Percentiles rank a stretch among this genome's conserved stretches.
These are phyloP conservation scores for Anabas testudineus DNA, from an alignment of 2,797 vertebrate genomes.

Conservation along the genomic window DNA sequence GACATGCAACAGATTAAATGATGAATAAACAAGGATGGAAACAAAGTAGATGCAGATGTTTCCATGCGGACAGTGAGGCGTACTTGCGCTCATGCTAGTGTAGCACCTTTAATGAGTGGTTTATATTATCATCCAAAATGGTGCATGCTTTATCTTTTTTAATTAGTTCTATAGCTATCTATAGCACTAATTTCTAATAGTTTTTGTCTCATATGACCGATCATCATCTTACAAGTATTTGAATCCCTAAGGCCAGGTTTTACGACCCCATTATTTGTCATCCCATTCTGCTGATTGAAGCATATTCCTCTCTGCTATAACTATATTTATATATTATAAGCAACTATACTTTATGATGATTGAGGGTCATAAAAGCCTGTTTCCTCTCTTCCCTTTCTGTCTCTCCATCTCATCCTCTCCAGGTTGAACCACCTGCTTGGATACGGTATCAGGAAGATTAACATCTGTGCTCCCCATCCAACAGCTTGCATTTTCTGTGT, in stretches of 20 bases:
- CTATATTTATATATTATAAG: not conserved
- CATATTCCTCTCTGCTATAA: conserved; percentile 17
- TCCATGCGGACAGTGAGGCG: not conserved
- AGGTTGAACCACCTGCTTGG: conserved; percentile 46
- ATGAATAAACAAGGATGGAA: conserved; percentile 5
- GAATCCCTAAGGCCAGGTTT: conserved; percentile 19
- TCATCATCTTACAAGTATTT: conserved; percentile 16
- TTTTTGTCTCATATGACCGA: conserved; percentile 3
- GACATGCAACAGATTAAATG: conserved; percentile 5
- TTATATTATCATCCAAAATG: too few relatives aligned
- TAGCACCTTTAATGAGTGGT: not conserved
- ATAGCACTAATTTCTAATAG: not conserved
- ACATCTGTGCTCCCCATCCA: conserved; percentile 22
- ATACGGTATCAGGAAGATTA: conserved; percentile 17
- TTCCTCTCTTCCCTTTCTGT: conserved; percentile 1
- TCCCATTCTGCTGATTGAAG: conserved; percentile 37
- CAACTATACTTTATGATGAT: not conserved
- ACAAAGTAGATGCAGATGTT: not conserved
- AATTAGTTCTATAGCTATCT: not conserved
- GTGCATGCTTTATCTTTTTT: not conserved
- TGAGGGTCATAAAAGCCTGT: not conserved
- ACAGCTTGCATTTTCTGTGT: conserved; percentile 49
- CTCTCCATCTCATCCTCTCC: conserved; percentile 22
- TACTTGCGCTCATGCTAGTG: not conserved
- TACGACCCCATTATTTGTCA: conserved; percentile 12